phyloP scores from a whole-genome alignment of 2,797 vertebrate genomes.

The Gastrophryne carolinensis region DNA sequence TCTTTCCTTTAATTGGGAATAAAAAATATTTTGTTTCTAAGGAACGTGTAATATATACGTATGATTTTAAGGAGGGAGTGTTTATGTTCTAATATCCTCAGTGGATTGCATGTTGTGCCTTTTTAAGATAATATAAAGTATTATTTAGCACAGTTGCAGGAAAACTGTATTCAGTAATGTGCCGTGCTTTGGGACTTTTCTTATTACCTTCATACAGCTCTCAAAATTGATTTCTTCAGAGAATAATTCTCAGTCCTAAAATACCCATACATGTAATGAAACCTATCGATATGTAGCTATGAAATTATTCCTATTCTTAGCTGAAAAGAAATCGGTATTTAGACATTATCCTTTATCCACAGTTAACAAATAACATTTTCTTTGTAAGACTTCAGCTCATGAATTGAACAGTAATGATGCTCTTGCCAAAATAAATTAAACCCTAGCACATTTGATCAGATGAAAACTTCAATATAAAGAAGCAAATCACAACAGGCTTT shows the following conservation, averaged over 20 bases:
- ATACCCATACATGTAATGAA: not conserved
- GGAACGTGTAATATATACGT: too few species aligned
- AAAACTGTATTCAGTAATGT: not conserved
- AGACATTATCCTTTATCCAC: not conserved
- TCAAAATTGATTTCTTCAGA: not conserved
- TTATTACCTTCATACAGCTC: not conserved
- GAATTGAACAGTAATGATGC: not conserved
- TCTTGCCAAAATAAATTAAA: not conserved
- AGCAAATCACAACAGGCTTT: not conserved
- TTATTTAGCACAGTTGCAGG: too few species aligned
- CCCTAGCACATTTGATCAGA: not conserved
- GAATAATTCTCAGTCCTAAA: not conserved
- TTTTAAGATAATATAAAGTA: too few species aligned
- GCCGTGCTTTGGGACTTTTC: not conserved
- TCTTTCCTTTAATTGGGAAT: too few species aligned
- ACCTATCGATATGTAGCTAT: not conserved
- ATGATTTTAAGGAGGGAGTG: too few species aligned
- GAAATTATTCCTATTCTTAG: not conserved
- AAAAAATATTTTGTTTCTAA: too few species aligned
- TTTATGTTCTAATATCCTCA: too few species aligned
- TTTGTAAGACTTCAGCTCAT: not conserved
- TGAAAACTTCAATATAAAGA: not conserved
- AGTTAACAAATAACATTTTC: not conserved
- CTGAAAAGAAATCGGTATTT: not conserved
- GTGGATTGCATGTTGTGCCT: too few species aligned